Base-by-base conservation (phyloP, 2,113 vertebrate genomes). In the Crotalus helleri region DNA sequence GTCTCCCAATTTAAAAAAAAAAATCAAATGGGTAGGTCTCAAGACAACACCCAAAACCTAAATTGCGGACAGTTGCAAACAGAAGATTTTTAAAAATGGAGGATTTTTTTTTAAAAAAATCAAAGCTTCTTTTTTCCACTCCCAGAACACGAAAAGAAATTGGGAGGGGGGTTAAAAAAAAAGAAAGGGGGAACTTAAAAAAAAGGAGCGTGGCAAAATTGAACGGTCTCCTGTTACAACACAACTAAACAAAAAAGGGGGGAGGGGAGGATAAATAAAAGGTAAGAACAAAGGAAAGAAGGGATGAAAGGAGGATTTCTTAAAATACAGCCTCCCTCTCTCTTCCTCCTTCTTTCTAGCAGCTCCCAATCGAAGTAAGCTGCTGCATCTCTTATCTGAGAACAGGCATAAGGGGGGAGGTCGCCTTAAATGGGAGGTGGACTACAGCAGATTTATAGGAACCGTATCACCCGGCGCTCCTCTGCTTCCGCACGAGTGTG, bases 321-420 rank as follows among this genome's bases (percentile, higher is more conserved):
- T 95, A 94, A 96, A 96, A 96, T 96, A 92, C 94, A 93, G 94
- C 94, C 94, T 95, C 95, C 95, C 95, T 95, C 96, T 94, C 95
- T 95, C 95, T 96, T 95, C 94, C 96, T 98, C 97, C 97, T 97
- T 96, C 97, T 98, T 97, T 98, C 98, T 98, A 99, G 98, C 97
- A 98, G 97, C 97, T 98, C 97, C 97, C 97, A 98, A 97, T 98
- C 97, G 97, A 97, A 97, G 96, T 95, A 97, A 97, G 98, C 98
- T 98, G 98, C 98, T 97, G 98, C 98, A 99, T 98, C 97, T 97
- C 98, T 90, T 97, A 96, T 97, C 96, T 97, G 97, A 96, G 97
- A 97, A 97, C 95, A 97, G 97, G 97, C 87, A 97, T 94, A 92
- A 95, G 91, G 97, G 97, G 97, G 97, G 96, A 97, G 97, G 97